Percentiles rank a stretch among this genome's conserved stretches.
Evolutionary conservation across 2,113 vertebrate genomes (phyloP).

Genomic region (Camarhynchus parvulus): DNA sequence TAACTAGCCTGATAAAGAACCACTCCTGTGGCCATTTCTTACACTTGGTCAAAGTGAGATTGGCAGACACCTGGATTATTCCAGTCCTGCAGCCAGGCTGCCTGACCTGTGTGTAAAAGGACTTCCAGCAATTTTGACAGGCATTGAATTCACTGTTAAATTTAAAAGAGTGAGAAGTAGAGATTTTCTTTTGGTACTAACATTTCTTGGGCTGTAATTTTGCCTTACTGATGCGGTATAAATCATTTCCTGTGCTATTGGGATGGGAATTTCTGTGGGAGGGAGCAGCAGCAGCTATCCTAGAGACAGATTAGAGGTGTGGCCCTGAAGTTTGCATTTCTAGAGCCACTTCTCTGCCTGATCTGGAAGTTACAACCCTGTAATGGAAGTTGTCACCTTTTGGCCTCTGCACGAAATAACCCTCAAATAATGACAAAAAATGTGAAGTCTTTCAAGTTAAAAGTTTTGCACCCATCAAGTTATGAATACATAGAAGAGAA

Average conservation of each 20-base stretch:
- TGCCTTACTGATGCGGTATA: neutral
- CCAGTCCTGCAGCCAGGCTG: neutral
- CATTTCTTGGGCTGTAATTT: neutral
- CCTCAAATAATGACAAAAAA: neutral
- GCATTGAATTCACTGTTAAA: neutral
- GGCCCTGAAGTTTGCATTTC: neutral
- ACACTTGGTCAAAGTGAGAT: neutral
- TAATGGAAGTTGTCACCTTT: neutral
- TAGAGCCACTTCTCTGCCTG: neutral
- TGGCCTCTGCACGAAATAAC: neutral
- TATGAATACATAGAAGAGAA: neutral
- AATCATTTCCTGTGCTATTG: neutral
- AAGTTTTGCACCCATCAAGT: neutral
- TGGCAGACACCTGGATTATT: neutral
- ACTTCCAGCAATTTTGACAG: neutral
- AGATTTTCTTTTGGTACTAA: neutral
- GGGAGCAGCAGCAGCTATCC: neutral
- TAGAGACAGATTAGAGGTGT: neutral
- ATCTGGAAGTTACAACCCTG: neutral
- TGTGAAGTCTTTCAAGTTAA: neutral
- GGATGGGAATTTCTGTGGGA: neutral
- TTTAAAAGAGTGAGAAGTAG: neutral
- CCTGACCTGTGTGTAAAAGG: neutral
- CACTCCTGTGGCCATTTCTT: neutral
- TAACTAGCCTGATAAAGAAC: neutral